These are phyloP conservation scores for Gastrophryne carolinensis DNA, from an alignment of 2,797 vertebrate genomes.

Conservation along the genomic window DNA sequence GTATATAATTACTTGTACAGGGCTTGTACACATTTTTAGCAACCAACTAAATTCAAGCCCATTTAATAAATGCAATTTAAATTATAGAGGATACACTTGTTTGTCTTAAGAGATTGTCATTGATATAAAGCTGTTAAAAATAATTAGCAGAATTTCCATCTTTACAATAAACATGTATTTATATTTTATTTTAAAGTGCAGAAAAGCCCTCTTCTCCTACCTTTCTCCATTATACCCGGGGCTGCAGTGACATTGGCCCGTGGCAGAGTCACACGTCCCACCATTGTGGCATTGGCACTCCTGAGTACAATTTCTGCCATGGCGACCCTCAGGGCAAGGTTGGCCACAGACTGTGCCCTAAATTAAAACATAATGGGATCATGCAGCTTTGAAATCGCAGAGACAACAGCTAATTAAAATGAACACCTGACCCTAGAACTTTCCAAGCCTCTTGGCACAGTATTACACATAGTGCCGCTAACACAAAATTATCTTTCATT, in stretches of 20 bases:
- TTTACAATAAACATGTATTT: too few species aligned
- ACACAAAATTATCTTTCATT: background rate
- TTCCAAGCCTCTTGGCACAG: background rate
- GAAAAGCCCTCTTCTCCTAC: constrained; percentile 67
- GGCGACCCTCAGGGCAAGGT: constrained; percentile 88
- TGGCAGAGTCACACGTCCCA: constrained; percentile 77
- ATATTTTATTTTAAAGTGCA: too few species aligned
- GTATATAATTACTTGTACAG: too few species aligned
- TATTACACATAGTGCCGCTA: too few species aligned
- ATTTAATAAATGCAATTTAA: too few species aligned
- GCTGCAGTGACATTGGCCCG: constrained; percentile 85
- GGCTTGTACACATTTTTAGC: too few species aligned
- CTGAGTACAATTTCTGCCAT: constrained; percentile 88
- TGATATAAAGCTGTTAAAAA: too few species aligned
- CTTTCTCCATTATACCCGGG: constrained; percentile 89
- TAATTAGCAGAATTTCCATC: too few species aligned
- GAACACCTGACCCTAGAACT: constrained; percentile 24
- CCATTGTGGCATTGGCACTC: constrained; percentile 97
- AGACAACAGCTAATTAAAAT: constrained; percentile 44
- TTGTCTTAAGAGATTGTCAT: too few species aligned
- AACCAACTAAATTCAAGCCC: too few species aligned
- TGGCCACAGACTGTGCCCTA: constrained; percentile 95
- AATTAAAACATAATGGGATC: constrained; percentile 58
- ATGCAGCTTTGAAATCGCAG: constrained; percentile 51
- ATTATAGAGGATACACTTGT: too few species aligned